Evolutionary conservation across 2,888 invertebrate genomes (phyloP).

Genomic region (Melanotus villosus): DNA sequence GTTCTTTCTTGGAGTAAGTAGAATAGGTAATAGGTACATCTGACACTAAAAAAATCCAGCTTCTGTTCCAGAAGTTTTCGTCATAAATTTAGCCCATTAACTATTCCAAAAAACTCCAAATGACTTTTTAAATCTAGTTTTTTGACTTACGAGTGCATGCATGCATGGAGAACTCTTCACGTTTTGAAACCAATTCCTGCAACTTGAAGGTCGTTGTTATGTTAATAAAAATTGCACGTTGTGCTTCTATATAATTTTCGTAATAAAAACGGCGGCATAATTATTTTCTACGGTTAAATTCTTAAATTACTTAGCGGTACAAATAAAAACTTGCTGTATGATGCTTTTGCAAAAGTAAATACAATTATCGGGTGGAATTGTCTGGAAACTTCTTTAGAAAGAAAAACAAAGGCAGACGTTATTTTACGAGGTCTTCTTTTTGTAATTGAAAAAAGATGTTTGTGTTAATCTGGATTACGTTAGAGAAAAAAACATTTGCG

Average conservation of each 20-base stretch:
- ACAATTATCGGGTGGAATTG: not conserved
- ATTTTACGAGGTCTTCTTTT: too few relatives aligned
- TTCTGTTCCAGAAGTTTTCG: too few relatives aligned
- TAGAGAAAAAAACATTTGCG: too few relatives aligned
- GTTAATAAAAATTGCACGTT: not conserved
- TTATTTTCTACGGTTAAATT: slow-evolving; percentile 5
- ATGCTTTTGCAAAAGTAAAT: not conserved
- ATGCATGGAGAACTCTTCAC: too few relatives aligned
- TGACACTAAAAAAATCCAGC: too few relatives aligned
- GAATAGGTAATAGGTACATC: too few relatives aligned
- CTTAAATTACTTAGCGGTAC: not conserved
- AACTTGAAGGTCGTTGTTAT: not conserved
- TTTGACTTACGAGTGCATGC: not conserved
- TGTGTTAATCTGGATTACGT: too few relatives aligned
- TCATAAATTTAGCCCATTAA: too few relatives aligned
- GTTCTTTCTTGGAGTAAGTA: too few relatives aligned
- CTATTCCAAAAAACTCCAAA: not conserved
- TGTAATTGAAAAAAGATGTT: too few relatives aligned
- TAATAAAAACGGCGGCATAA: not conserved
- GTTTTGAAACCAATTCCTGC: not conserved
- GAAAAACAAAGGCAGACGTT: too few relatives aligned
- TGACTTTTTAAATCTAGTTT: not conserved
- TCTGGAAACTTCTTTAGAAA: too few relatives aligned
- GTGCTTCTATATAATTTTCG: not conserved
- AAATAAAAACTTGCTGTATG: not conserved